Evolutionary conservation across 1,140 invertebrate species (phyloP).

Genomic region (Sogatella furcifera): DNA sequence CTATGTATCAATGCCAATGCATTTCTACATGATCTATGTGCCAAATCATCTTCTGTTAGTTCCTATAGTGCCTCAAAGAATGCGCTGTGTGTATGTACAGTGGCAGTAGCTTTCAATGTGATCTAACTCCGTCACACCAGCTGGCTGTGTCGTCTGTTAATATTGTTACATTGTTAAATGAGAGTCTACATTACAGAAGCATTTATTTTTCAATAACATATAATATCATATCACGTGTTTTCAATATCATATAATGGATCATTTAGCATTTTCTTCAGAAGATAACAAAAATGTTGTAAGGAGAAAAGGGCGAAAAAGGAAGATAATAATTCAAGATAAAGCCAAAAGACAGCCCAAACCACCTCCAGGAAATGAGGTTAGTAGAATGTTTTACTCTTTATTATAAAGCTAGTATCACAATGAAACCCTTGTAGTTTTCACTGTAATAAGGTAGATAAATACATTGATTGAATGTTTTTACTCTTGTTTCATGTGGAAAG

Average conservation of each 20-base stretch:
- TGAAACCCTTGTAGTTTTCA: no score
- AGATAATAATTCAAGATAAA: neutral
- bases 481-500: no score
- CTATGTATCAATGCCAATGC: conserved; percentile 2
- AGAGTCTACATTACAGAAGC: no score
- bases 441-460: no score
- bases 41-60: conserved; percentile 1
- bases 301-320: neutral
- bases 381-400: no score
- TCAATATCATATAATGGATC: neutral
- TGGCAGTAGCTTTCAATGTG: neutral
- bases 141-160: neutral
- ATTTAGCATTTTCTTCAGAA: neutral
- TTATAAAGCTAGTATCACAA: no score
- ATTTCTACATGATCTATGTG: neutral
- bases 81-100: neutral
- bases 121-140: neutral
- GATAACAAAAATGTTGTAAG: neutral
- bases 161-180: neutral
- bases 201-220: no score
- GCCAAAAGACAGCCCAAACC: no score
- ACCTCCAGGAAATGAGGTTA: no score
- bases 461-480: no score
- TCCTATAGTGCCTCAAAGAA: neutral
- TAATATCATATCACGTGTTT: no score